Evolutionary conservation across 2,797 vertebrate species (phyloP).

Genomic region (Melanotaenia parkinsoni): DNA sequence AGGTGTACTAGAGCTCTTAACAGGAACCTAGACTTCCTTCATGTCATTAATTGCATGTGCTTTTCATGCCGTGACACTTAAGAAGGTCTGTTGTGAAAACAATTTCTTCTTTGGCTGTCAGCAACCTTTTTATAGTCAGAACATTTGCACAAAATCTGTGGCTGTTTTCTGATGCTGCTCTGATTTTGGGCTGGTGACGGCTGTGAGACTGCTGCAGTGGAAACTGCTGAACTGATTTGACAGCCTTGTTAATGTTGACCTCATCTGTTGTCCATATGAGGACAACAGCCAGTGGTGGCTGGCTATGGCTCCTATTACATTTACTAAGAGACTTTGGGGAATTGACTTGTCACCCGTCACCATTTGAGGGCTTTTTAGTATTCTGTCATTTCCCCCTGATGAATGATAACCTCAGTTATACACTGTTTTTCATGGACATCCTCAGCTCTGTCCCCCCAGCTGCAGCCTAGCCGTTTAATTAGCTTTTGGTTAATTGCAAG

Average conservation of each 20-base stretch:
- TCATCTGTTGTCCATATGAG: slow-evolving; percentile 71
- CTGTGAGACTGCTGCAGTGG: slow-evolving; percentile 30
- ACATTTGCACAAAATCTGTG: neutral
- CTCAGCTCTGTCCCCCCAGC: slow-evolving; percentile 64
- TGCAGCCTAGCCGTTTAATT: slow-evolving; percentile 77
- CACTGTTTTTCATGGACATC: slow-evolving; percentile 52
- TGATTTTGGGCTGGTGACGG: slow-evolving; percentile 12
- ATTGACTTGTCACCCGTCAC: slow-evolving; percentile 40
- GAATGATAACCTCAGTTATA: slow-evolving; percentile 50
- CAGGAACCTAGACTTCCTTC: neutral
- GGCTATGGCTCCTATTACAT: slow-evolving; percentile 31
- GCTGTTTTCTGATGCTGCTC: neutral
- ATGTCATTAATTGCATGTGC: neutral
- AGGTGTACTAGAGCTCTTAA: no score
- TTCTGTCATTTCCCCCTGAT: slow-evolving; percentile 37
- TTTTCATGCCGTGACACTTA: neutral
- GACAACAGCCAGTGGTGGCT: slow-evolving; percentile 28
- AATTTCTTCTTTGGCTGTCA: neutral
- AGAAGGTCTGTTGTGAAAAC: no score
- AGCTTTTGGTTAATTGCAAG: slow-evolving; percentile 78
- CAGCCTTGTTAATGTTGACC: slow-evolving; percentile 42
- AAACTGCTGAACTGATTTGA: slow-evolving; percentile 35
- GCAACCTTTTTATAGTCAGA: neutral
- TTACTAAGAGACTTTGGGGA: slow-evolving; percentile 46
- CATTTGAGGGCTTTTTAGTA: slow-evolving; percentile 40